These are phyloP conservation scores for Athalia rosae DNA, from an alignment of 2,888 invertebrate genomes.

Conservation along the genomic window DNA sequence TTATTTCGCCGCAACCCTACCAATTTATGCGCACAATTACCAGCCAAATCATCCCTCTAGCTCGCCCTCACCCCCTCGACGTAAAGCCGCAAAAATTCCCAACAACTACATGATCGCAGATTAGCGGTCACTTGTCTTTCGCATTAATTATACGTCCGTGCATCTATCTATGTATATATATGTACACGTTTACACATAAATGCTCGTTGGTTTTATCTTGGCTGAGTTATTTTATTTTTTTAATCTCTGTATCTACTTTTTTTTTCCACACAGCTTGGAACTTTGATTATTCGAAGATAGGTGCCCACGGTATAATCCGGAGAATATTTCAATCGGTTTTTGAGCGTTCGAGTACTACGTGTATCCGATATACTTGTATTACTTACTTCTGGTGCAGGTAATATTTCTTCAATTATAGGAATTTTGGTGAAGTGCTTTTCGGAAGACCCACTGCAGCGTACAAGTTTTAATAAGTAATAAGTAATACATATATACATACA, in stretches of 20 bases:
- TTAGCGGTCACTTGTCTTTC: slow-evolving; percentile 60
- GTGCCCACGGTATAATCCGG: neutral
- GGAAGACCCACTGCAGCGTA: neutral
- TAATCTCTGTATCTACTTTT: neutral
- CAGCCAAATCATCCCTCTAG: slow-evolving; percentile 7
- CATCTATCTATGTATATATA: neutral
- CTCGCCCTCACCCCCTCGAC: slow-evolving; percentile 36
- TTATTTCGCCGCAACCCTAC: slow-evolving; percentile 47
- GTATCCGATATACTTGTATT: too few relatives aligned
- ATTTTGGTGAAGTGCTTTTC: too few relatives aligned
- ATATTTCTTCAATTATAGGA: too few relatives aligned
- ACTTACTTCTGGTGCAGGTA: too few relatives aligned
- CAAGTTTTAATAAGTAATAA: slow-evolving; percentile 23
- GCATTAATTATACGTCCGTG: slow-evolving; percentile 60
- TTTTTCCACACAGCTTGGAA: neutral
- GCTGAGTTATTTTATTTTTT: too few relatives aligned
- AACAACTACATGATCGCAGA: slow-evolving; percentile 59
- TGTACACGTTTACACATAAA: neutral
- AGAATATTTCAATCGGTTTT: too few relatives aligned
- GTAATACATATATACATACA: too few relatives aligned
- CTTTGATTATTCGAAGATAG: neutral
- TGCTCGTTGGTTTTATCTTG: neutral
- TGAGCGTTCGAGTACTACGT: too few relatives aligned
- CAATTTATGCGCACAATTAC: slow-evolving; percentile 64
- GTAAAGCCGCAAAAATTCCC: slow-evolving; percentile 60